Evolutionary conservation across 2,113 vertebrate genomes (phyloP), one percentile per base, ranked within the genome.

Genomic region (Colossoma macropomum): DNA sequence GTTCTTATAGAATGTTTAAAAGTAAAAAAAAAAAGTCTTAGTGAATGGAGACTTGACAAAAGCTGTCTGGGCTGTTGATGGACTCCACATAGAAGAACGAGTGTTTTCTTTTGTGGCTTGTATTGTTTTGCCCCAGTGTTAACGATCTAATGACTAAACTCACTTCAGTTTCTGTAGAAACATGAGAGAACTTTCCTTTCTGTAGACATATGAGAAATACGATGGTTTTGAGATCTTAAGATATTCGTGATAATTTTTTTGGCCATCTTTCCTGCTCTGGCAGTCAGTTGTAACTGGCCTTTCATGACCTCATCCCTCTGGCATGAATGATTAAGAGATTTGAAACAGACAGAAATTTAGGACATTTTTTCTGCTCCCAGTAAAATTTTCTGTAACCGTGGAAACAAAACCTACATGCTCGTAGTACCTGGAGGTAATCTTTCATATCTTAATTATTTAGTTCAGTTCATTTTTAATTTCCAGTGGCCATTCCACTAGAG

Each of bases 11-110:
- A 80, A 41, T 41, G 71, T 84, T 84, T 56, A 63, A 77, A 76
- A 69, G 34, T 56, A 25, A 38, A 4, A 38, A 3, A 38, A 7
- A 45, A 11, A 1, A 45, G 41, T 45, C 9, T 45, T 45, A 5
- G 5, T 11, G 48, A 70, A 56, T 23, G 4, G 23, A 66, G 48
- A 41, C 50, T 27, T 59, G 72, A 32, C n/a, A 66, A 82, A 38
- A 82, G 80, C 68, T 72, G 13, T 84, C 81, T 78, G 56, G 77
- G 75, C 25, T 69, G 72, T 59, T 87, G 77, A 84, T 48, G 11
- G 66, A 76, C 52, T 75, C 65, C 1, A 50, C 32, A 52, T 23
- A 41, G 23, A 17, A 45, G 23, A 45, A 25, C n/a, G 21, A 45
- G 23, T 74, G 70, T 81, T 77, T 83, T 83, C 72, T 27, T 75